Base-by-base conservation (phyloP, 2,113 vertebrate genomes). In the Aix galericulata region DNA sequence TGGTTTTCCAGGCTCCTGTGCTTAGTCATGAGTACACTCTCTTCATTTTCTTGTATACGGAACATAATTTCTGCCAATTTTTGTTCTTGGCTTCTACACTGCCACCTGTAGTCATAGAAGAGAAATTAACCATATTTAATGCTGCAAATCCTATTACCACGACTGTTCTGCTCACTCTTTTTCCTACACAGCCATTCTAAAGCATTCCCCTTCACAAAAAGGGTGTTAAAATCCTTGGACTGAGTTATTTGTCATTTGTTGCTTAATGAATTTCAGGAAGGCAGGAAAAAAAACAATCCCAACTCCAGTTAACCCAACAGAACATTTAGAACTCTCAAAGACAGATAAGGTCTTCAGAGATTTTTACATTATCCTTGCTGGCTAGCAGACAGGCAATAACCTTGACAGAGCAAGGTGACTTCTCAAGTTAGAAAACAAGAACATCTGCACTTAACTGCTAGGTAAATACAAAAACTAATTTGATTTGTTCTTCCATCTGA, bases 61-160 rank as follows among this genome's bases (percentile, higher is more conserved):
- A 95, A 93, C 38, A 88, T 92, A 95, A 94, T 95, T 98, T 97
- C 96, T 96, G 89, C 96, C 97, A 97, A 71, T 94, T 96, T 94
- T 94, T 60, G 34, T 95, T 97, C 96, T 97, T 96, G 97, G 96
- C 91, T 97, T 98, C 97, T 94, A 97, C 82, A 98, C 97, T 97
- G 98, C 98, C 98, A 98, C 97, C 98, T 98, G 97, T 98, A 98
- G 98, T 98, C 97, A 94, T 26, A 95, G 42, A 97, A 95, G 92
- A 97, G 97, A 97, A 98, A 97, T 97, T 95, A 97, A 66, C 78
- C 89, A 94, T 55, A 78, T 71, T 94, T 96, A 90, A 95, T 81
- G 77, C 86, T 85, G 86, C 68, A 86, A 91, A 94, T 80, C 55
- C 82, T 52, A 85, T 88, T 89, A 89, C 75, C 92, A 92, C 71